Percentiles rank a stretch among this genome's conserved stretches.
Evolutionary conservation across 2,888 invertebrate species (phyloP).

Genomic region (Chrysolina oricalcia): DNA sequence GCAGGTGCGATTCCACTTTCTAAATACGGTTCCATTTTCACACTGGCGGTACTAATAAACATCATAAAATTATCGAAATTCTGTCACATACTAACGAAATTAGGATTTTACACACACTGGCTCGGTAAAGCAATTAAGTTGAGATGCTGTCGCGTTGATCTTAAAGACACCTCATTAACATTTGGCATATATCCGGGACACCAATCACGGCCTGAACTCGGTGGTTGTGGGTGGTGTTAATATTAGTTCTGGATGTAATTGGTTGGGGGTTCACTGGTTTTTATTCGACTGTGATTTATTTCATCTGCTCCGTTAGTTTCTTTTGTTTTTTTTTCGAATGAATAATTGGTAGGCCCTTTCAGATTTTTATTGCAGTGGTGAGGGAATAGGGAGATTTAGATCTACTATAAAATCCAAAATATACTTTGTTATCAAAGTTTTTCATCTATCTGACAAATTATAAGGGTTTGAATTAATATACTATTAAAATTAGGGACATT

Average conservation of each 20-base stretch:
- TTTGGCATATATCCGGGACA: conserved; percentile 58
- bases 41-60: conserved; percentile 24
- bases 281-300: conserved; percentile 12
- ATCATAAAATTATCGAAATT: conserved; percentile 31
- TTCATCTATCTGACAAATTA: no score
- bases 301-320: not conserved
- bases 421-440: no score
- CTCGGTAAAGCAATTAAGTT: conserved; percentile 57
- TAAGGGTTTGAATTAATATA: no score
- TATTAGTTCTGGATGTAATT: conserved; percentile 51
- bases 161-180: conserved; percentile 58
- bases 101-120: conserved; percentile 46
- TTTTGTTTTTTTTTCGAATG: conserved; percentile 2
- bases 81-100: conserved; percentile 39
- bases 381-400: no score
- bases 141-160: conserved; percentile 52
- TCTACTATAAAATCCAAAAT: no score
- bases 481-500: no score
- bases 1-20: conserved; percentile 24
- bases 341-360: not conserved
- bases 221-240: conserved; percentile 59
- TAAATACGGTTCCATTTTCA: conserved; percentile 45
- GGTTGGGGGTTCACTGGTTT: conserved; percentile 40
- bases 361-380: not conserved
- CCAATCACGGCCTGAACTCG: conserved; percentile 56